Evolutionary conservation across 2,888 invertebrate genomes (phyloP).

Genomic region (Xanthorhoe designata): DNA sequence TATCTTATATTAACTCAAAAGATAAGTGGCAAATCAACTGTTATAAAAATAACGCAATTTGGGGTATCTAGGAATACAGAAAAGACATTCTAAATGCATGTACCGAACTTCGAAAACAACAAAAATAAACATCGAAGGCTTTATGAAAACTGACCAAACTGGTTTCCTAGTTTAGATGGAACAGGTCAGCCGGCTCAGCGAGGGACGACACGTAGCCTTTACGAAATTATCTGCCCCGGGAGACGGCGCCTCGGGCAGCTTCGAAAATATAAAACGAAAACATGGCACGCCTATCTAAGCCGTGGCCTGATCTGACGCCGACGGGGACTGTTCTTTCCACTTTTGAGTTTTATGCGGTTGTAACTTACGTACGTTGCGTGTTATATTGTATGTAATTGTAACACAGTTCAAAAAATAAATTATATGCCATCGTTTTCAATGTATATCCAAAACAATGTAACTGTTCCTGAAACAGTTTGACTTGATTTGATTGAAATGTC

Average conservation of each 20-base stretch:
- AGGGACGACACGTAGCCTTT: constrained; percentile 72
- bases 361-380: neutral
- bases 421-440: no score
- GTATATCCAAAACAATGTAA: no score
- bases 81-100: neutral
- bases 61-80: neutral
- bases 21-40: no score
- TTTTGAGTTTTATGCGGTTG: neutral
- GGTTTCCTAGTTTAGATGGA: constrained; percentile 57
- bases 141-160: constrained; percentile 29
- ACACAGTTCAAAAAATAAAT: neutral
- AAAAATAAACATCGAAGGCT: constrained; percentile 1
- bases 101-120: neutral
- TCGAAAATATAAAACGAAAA: constrained; percentile 79
- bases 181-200: constrained; percentile 67
- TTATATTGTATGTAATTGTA: no score
- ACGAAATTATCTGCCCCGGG: constrained; percentile 76
- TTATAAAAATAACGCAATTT: neutral
- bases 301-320: constrained; percentile 63
- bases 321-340: neutral
- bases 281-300: constrained; percentile 64
- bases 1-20: no score
- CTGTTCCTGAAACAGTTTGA: no score
- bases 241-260: constrained; percentile 65
- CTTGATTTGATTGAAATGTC: no score